phyloP scores from a whole-genome alignment of 2,113 vertebrate genomes.

The Leuciscus idus region DNA sequence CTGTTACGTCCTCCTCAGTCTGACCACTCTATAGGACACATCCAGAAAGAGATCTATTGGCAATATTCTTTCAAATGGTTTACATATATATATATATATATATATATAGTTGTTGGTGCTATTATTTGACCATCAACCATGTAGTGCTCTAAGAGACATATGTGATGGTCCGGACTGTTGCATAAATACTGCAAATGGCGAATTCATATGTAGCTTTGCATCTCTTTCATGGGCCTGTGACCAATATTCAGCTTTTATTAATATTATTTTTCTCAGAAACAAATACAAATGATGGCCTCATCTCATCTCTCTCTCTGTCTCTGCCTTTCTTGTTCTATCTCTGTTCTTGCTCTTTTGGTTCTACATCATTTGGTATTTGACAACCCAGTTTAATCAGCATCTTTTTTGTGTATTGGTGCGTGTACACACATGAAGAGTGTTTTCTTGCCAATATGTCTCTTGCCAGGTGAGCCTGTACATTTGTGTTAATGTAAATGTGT shows the following conservation, averaged over 20 bases:
- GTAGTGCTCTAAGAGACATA: conserved; percentile 21
- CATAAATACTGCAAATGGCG: not conserved
- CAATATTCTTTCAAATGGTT: not conserved
- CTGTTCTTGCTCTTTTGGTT: not conserved
- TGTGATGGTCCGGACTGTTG: not conserved
- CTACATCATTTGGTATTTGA: not conserved
- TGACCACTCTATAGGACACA: not conserved
- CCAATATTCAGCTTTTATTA: not conserved
- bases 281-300: conserved; percentile 3
- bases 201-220: conserved; percentile 35
- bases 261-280: not conserved
- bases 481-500: conserved; percentile 2
- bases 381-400: not conserved
- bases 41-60: not conserved
- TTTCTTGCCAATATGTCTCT: not conserved
- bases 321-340: conserved; percentile 23
- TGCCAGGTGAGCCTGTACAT: not conserved
- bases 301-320: conserved; percentile 22
- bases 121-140: conserved; percentile 39
- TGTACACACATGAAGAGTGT: not conserved
- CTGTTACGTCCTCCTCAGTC: not conserved
- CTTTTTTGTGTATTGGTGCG: conserved; percentile 17
- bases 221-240: conserved; percentile 37
- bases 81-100: not conserved
- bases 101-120: conserved; percentile 45